Conservation (phyloP, 2,888 invertebrate genomes). For the Chloroclysta siterata region DNA sequence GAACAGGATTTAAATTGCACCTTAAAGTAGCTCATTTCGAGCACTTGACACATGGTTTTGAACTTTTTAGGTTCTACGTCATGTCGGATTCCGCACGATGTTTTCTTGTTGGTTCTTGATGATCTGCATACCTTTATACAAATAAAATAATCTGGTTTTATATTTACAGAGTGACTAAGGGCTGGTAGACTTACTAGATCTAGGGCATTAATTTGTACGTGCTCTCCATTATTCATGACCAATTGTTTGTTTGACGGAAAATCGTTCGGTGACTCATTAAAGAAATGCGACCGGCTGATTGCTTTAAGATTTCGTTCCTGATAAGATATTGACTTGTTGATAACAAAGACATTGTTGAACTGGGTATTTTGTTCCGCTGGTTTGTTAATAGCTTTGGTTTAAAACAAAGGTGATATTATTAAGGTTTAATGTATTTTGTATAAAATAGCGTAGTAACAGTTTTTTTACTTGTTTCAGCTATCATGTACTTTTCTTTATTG, state of each 20-base stretch:
- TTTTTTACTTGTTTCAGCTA: no score
- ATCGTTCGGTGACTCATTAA: slow-evolving; percentile 82
- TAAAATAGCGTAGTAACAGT: no score
- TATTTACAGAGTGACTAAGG: slow-evolving; percentile 36
- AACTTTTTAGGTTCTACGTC: no score
- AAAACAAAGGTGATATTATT: background rate
- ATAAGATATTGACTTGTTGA: slow-evolving; percentile 35
- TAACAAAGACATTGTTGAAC: slow-evolving; percentile 33
- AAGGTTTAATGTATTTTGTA: background rate
- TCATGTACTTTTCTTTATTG: no score
- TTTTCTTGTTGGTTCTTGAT: background rate
- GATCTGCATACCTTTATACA: background rate
- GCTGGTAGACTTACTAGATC: slow-evolving; percentile 53
- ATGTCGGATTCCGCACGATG: no score
- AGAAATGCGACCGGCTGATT: slow-evolving; percentile 61
- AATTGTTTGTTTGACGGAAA: slow-evolving; percentile 75
- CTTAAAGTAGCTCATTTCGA: no score
- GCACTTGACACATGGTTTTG: no score
- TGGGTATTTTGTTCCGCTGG: slow-evolving; percentile 20
- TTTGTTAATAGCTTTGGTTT: slow-evolving; percentile 1
- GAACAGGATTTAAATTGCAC: no score
- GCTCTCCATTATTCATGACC: slow-evolving; percentile 77
- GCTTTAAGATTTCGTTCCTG: slow-evolving; percentile 35
- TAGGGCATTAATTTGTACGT: slow-evolving; percentile 65
- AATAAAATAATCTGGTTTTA: slow-evolving; percentile 23